Base-by-base conservation (phyloP, 2,888 invertebrate genomes). In the Anthophora plumipes region DNA sequence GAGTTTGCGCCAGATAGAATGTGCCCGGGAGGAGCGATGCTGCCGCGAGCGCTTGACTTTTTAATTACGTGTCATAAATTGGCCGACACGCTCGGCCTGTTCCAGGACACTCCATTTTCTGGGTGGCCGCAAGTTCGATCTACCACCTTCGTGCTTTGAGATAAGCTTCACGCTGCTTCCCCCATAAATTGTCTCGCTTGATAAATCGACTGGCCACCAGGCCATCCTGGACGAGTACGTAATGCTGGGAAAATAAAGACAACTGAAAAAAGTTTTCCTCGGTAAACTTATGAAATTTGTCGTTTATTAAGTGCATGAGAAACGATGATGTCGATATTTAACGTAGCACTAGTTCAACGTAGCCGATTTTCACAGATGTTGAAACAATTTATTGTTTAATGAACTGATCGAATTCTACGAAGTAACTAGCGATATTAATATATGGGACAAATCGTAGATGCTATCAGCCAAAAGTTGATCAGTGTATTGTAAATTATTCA, bases 31-130 rank as follows among this genome's bases (percentile, higher is more conserved):
- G 84, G 80, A 84, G 87, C 84, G 86, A 80, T 73, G 82, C 84
- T 77, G 85, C 84, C 80, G 84, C 80, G 84, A 85, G 83, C 87
- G 88, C 81, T 88, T 89, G 90, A 91, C 90, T 91, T 91, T 91
- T 91, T 92, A 92, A 92, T 91, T 91, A 90, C 90, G 86, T 91
- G 91, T 91, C 91, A 91, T 91, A 91, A 92, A 91, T 91, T 90
- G 91, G 86, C 83, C 88, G 91, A 91, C 89, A 91, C 91, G 91
- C 90, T 89, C 85, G 88, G 89, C 86, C 86, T 86, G 89, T 82
- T 90, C 77, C 80, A 88, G 90, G 91, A 91, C 90, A 91, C 89
- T 91, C 91, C 81, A 91, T 91, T 92, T 92, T 92, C 91, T 91
- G 91, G 91, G 77, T 92, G 91, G 87, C 85, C 91, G 91, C 89